A percentile compares a stretch with the other conserved stretches of the same genome.
phyloP scores from a whole-genome alignment of 2,888 invertebrate genomes.

The Synergus itoensis region DNA sequence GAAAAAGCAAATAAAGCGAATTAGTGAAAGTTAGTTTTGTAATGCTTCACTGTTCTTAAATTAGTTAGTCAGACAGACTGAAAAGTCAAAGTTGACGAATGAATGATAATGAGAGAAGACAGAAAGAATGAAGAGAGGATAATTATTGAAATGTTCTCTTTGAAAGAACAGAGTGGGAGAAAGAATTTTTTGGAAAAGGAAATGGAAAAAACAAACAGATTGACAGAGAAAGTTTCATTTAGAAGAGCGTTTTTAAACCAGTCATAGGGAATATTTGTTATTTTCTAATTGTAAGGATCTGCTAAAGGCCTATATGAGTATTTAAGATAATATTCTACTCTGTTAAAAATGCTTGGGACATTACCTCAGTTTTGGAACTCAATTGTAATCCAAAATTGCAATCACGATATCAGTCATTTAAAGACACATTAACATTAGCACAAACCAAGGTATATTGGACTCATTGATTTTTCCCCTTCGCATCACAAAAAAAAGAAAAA shows the following conservation, averaged over 20 bases:
- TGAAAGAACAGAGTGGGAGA: neutral
- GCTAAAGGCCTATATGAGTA: neutral
- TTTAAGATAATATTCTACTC: too few relatives aligned
- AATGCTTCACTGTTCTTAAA: neutral
- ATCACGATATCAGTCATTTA: too few relatives aligned
- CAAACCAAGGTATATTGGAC: too few relatives aligned
- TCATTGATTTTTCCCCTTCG: too few relatives aligned
- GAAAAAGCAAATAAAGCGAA: too few relatives aligned
- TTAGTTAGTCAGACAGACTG: neutral
- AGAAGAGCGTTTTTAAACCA: neutral
- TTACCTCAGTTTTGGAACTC: too few relatives aligned
- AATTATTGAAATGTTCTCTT: neutral
- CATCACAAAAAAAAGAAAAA: too few relatives aligned
- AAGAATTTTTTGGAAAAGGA: neutral
- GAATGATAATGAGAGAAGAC: neutral
- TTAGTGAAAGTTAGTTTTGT: too few relatives aligned
- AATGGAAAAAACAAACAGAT: neutral
- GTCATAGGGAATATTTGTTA: neutral
- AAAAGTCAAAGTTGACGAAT: neutral
- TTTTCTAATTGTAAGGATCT: neutral
- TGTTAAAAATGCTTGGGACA: too few relatives aligned
- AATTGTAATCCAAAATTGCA: too few relatives aligned
- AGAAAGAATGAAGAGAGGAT: neutral
- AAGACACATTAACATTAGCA: too few relatives aligned
- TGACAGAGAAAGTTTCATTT: neutral